Base-by-base conservation (phyloP, 2,113 vertebrate species). In the Illadopsis cleaveri region DNA sequence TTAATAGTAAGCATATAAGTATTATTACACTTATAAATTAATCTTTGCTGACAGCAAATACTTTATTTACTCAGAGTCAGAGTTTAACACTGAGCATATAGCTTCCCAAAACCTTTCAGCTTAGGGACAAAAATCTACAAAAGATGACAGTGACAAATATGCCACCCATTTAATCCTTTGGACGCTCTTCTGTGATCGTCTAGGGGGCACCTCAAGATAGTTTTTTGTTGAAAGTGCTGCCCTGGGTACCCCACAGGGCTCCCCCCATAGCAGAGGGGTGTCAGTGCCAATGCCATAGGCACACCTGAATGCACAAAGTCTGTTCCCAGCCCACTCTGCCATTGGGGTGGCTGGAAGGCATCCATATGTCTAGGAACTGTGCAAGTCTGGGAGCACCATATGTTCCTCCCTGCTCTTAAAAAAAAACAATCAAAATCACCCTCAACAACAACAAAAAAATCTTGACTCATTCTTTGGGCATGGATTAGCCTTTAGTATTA, bases 31-130 rank as follows among this genome's bases (percentile, higher is more conserved):
- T 82, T 89, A 70, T 73, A 82, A 93, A 90, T 95, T 97, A 81
- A 94, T 95, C 91, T 95, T 94, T 81, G 61, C 78, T 94, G 82
- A 81, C 80, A 90, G 56, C 25, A 72, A 90, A 83, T 92, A 62
- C 71, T 93, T 90, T 78, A 48, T 93, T 80, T 88, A 45, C 44
- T 78, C 60, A 88, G 62, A 91, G 31, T 61, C 85, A 77, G 75
- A 69, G 30, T 88, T 93, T 78, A 93, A 71, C 45, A 78, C 7
- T 45, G 31, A 66, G 53, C 18, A 48, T 18, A 54, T 18, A 75
- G 56, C 44, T 73, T 88, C 92, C 76, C 90, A 86, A 96, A 91
- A 56, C 17, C 58, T 86, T 88, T 78, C 86, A 53, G 56, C 37
- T 93, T 51, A 64, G 44, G 31, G 35, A 75, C 30, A 62, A 24